Conservation (phyloP, 2,113 vertebrate species). For the Caranx melampygus region DNA sequence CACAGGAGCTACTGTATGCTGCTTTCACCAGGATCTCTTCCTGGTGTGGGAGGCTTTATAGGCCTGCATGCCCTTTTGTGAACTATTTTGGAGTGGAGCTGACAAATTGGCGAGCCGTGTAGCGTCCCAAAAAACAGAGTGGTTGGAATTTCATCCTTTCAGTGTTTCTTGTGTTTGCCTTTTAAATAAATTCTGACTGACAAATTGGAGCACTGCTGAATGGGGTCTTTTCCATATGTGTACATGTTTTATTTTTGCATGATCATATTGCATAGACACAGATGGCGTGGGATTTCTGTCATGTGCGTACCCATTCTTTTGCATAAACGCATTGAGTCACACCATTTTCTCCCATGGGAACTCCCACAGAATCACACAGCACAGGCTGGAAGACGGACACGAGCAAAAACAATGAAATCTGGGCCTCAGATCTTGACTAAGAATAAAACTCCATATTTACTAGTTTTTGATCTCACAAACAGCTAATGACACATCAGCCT, state of each 20-base stretch:
- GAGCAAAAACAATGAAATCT: background rate
- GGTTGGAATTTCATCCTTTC: constrained; percentile 65
- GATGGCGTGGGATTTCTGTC: constrained; percentile 46
- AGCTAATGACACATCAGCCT: background rate
- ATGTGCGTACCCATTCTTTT: constrained; percentile 28
- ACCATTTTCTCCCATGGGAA: constrained; percentile 44
- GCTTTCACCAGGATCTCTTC: constrained; percentile 63
- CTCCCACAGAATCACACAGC: constrained; percentile 38
- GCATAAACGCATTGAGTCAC: constrained; percentile 48
- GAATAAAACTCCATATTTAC: background rate
- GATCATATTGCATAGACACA: constrained; percentile 41
- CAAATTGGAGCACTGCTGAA: constrained; percentile 57
- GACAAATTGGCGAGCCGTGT: constrained; percentile 75
- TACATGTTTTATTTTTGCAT: constrained; percentile 49
- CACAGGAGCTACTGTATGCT: constrained; percentile 69
- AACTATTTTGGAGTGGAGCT: constrained; percentile 65
- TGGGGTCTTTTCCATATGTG: constrained; percentile 49
- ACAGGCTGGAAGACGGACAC: constrained; percentile 1
- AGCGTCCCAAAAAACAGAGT: constrained; percentile 46
- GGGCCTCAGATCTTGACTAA: background rate
- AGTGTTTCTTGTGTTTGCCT: constrained; percentile 65
- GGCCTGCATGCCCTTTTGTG: constrained; percentile 69
- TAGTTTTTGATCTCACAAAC: background rate
- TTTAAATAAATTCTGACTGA: constrained; percentile 74
- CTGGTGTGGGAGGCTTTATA: constrained; percentile 68